Evolutionary conservation across 1,140 invertebrate genomes (phyloP).

Genomic region (Pachypsylla venusta): DNA sequence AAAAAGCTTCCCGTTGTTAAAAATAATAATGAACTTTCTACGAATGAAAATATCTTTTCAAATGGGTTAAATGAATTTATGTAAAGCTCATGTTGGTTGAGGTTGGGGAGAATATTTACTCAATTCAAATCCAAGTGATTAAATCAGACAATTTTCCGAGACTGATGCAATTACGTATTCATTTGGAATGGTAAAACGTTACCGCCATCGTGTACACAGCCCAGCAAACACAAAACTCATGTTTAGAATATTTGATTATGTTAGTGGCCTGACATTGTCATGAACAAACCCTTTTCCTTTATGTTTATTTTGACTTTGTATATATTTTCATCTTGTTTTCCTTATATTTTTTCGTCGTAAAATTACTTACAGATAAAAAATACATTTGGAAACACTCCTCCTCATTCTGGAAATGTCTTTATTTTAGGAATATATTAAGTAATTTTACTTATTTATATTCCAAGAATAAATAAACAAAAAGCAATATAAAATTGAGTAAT

Average conservation of each 20-base stretch:
- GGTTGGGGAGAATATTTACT: conserved; percentile 8
- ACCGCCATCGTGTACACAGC: not conserved
- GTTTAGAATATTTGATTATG: conserved; percentile 7
- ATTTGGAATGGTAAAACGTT: not conserved
- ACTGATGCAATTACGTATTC: conserved; percentile 9
- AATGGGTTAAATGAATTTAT: no score
- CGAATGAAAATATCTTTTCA: no score
- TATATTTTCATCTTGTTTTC: no score
- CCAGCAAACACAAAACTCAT: conserved; percentile 8
- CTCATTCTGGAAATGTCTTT: not conserved
- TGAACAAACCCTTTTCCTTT: not conserved
- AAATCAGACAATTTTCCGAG: not conserved
- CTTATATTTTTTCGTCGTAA: no score
- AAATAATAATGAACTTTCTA: no score
- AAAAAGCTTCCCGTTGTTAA: no score
- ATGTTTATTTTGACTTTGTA: no score
- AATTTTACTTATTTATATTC: no score
- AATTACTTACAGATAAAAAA: not conserved
- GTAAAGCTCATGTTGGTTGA: no score
- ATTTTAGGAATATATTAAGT: not conserved
- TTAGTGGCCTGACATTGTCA: not conserved
- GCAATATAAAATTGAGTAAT: no score
- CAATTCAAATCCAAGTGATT: conserved; percentile 10
- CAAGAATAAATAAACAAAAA: no score
- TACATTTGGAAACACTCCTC: not conserved